A percentile compares a stretch with the other conserved stretches of the same genome.
Conservation (phyloP, 1,140 invertebrate genomes). For the Octopus bimaculoides region DNA sequence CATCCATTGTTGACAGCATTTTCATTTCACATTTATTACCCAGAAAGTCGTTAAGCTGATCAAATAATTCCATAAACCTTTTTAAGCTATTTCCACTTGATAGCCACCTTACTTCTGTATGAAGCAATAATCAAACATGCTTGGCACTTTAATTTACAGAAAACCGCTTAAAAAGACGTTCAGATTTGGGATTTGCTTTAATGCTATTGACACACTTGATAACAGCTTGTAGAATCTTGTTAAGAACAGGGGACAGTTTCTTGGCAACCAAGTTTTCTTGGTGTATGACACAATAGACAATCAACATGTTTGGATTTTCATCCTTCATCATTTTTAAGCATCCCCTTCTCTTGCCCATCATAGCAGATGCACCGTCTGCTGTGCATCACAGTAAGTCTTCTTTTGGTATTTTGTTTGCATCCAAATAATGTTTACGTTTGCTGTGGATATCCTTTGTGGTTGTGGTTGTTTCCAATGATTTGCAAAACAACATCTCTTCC, state of each 20-base stretch:
- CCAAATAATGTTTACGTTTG: neutral
- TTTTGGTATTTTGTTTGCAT: neutral
- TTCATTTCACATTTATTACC: no score
- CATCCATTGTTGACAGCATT: no score
- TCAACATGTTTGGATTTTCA: neutral
- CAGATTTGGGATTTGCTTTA: no score
- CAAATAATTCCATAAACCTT: no score
- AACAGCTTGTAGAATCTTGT: neutral
- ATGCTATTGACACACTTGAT: neutral
- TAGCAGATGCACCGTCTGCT: neutral
- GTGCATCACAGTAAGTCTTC: neutral
- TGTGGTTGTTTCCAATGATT: neutral
- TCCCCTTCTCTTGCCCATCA: neutral
- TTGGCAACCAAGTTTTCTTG: neutral
- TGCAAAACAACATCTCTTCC: constrained; percentile 3
- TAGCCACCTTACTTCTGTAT: no score
- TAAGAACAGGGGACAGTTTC: neutral
- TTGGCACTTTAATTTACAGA: no score
- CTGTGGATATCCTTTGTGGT: neutral
- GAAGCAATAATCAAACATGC: no score
- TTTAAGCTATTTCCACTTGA: no score
- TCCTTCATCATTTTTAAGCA: neutral
- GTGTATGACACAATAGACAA: neutral
- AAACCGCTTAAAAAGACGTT: no score
- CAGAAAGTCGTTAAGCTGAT: no score